Percentiles rank a stretch among this genome's conserved stretches.
Evolutionary conservation across 1,140 invertebrate species (phyloP).

Genomic region (Teleopsis dalmanni): DNA sequence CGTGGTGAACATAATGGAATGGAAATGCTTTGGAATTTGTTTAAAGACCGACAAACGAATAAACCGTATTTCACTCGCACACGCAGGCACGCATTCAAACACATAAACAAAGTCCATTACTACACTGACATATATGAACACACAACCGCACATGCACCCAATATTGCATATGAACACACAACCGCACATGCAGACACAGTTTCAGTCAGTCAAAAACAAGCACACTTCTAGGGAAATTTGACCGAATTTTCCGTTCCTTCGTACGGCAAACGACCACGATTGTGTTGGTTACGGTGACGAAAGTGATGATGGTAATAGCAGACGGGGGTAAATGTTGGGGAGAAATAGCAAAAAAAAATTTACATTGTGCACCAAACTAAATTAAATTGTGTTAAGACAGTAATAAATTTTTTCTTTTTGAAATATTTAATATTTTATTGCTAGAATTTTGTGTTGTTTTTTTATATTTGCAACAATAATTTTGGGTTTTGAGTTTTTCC

Average conservation of each 20-base stretch:
- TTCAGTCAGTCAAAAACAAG: conserved; percentile 1
- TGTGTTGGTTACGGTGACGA: not conserved
- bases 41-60: too few species aligned
- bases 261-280: conserved; percentile 1
- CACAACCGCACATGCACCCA: not conserved
- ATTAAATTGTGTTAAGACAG: too few species aligned
- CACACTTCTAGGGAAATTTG: conserved; percentile 11
- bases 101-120: too few species aligned
- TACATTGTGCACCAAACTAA: too few species aligned
- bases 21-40: too few species aligned
- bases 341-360: not conserved
- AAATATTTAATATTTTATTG: not conserved
- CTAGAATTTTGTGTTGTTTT: not conserved
- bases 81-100: too few species aligned
- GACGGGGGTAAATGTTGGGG: not conserved
- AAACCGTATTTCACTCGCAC: too few species aligned
- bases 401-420: not conserved
- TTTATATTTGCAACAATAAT: too few species aligned
- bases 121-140: too few species aligned
- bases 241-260: conserved; percentile 8
- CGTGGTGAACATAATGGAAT: too few species aligned
- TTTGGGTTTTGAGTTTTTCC: too few species aligned
- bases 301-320: not conserved
- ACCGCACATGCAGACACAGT: not conserved
- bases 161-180: not conserved